Evolutionary conservation across 2,113 vertebrate genomes (phyloP).

Genomic region (Pachycephala philippinensis): DNA sequence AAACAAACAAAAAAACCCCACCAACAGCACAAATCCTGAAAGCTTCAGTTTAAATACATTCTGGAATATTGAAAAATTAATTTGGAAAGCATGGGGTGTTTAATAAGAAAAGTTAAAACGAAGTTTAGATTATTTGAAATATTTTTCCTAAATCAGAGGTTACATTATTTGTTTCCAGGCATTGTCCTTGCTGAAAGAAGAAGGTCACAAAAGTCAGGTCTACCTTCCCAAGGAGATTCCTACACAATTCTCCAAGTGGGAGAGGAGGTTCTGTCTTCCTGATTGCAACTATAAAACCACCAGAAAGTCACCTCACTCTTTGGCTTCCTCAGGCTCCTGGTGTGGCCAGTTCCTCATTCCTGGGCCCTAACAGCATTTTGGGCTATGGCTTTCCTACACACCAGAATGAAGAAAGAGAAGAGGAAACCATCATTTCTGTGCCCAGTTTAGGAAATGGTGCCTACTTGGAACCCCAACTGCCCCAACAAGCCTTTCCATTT

Average conservation of each 20-base stretch:
- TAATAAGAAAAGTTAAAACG: neutral
- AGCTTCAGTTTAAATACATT: neutral
- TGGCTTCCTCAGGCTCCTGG: neutral
- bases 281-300: neutral
- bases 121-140: neutral
- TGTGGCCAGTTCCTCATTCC: neutral
- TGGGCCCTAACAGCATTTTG: neutral
- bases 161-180: neutral
- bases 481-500: neutral
- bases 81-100: neutral
- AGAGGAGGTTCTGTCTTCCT: neutral
- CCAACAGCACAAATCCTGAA: neutral
- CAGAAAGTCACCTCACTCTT: neutral
- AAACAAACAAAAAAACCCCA: neutral
- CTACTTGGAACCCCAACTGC: neutral
- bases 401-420: neutral
- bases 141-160: neutral
- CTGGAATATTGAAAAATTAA: neutral
- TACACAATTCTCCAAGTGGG: neutral
- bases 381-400: neutral
- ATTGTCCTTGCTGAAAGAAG: neutral
- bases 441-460: neutral
- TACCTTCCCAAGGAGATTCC: neutral
- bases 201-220: neutral
- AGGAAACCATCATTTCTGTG: neutral